Conservation (phyloP, 2,113 vertebrate genomes). For the Alosa alosa region DNA sequence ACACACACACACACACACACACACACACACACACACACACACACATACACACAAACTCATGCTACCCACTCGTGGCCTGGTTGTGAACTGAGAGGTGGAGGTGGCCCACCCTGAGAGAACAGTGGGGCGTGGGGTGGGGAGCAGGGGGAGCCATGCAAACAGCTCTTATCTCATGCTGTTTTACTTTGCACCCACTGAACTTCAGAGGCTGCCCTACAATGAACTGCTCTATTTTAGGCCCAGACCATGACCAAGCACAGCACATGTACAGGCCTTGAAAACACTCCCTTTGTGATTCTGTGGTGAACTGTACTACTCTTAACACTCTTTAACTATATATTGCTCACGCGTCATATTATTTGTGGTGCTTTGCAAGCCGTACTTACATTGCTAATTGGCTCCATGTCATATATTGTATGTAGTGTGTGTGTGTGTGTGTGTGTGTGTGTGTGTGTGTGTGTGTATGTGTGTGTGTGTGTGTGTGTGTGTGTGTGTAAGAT, state of each 20-base stretch:
- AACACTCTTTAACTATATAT: no score
- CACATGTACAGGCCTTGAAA: not conserved
- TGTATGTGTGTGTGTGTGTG: no score
- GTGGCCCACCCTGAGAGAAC: not conserved
- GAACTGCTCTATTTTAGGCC: not conserved
- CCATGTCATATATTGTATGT: no score
- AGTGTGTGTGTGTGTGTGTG: no score
- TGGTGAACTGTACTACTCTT: not conserved
- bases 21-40: not conserved
- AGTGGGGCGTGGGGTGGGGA: not conserved
- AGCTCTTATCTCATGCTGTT: constrained; percentile 23
- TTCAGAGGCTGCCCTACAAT: not conserved
- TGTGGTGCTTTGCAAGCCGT: no score
- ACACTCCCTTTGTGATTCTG: not conserved
- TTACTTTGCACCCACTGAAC: constrained; percentile 17
- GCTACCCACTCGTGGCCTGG: not conserved
- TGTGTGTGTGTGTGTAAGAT: no score
- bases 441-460: no score
- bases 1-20: not conserved
- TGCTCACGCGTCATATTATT: no score
- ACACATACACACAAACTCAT: not conserved
- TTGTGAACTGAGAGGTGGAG: not conserved
- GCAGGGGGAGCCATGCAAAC: constrained; percentile 20
- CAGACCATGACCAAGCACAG: not conserved
- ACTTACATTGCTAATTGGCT: no score